Percentiles rank a stretch among this genome's conserved stretches.
Evolutionary conservation across 2,113 vertebrate genomes (phyloP).

Genomic region (Phrynosoma blainvillii): DNA sequence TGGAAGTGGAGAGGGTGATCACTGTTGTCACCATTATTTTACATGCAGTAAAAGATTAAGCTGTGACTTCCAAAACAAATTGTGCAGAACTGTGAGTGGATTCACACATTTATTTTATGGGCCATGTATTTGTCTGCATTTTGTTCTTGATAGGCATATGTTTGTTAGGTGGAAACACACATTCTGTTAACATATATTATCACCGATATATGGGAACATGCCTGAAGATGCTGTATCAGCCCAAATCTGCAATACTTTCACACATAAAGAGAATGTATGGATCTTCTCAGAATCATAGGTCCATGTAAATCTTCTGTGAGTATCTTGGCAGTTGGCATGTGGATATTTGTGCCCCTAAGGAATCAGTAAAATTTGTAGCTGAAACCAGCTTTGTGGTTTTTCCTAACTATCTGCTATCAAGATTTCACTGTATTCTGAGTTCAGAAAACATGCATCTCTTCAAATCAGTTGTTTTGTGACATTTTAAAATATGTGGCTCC

Average conservation of each 20-base stretch:
- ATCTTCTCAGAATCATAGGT: not conserved
- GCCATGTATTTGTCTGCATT: not conserved
- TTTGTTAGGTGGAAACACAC: not conserved
- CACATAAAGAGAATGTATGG: not conserved
- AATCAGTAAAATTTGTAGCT: not conserved
- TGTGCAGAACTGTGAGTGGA: not conserved
- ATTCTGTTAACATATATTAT: not conserved
- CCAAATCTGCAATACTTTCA: not conserved
- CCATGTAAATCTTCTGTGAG: not conserved
- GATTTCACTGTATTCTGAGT: not conserved
- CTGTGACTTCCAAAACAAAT: not conserved
- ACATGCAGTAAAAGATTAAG: not conserved
- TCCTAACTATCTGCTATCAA: constrained; percentile 7
- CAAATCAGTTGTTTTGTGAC: not conserved
- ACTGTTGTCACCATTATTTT: not conserved
- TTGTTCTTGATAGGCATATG: not conserved
- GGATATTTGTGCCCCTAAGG: not conserved
- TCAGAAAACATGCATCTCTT: not conserved
- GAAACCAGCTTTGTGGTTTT: not conserved
- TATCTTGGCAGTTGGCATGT: not conserved
- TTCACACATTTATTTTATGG: not conserved
- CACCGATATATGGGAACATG: not conserved
- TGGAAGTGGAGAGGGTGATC: no score
- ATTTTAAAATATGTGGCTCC: not conserved
- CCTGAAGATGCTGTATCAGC: not conserved